Percentiles rank a stretch among this genome's conserved stretches.
phyloP scores from a whole-genome alignment of 1,140 invertebrate genomes.

The Cyphomyrmex costatus region DNA sequence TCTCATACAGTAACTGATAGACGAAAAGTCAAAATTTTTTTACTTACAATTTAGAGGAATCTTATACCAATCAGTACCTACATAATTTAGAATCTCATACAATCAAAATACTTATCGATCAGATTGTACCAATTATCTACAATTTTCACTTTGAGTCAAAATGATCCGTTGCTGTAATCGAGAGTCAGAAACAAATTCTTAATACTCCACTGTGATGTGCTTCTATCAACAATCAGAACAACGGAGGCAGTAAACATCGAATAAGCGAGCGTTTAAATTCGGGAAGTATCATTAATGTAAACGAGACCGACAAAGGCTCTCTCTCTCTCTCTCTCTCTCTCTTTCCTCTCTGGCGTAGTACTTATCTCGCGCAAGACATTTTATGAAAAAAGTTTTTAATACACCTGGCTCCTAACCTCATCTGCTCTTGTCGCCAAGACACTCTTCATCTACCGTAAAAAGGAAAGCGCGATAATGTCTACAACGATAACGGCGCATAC shows the following conservation, averaged over 20 bases:
- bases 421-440: conserved; percentile 26
- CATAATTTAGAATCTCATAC: too few species aligned
- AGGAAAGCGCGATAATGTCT: conserved; percentile 71
- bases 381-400: conserved; percentile 78
- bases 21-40: too few species aligned
- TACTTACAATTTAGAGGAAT: too few species aligned
- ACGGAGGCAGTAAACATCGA: conserved; percentile 14
- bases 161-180: too few species aligned
- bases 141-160: too few species aligned
- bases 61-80: too few species aligned
- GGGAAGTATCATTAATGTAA: conserved; percentile 56
- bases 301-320: conserved; percentile 10
- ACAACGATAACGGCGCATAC: conserved; percentile 61
- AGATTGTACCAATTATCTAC: too few species aligned
- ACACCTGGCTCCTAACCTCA: conserved; percentile 27
- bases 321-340: not conserved
- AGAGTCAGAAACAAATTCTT: not conserved
- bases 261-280: conserved; percentile 53
- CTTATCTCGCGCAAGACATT: conserved; percentile 60
- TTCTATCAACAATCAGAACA: not conserved
- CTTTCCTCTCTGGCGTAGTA: not conserved
- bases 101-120: too few species aligned
- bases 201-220: not conserved
- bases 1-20: too few species aligned
- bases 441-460: conserved; percentile 39